Evolutionary conservation across 2,888 invertebrate genomes (phyloP).

Genomic region (Diarsia mendica): DNA sequence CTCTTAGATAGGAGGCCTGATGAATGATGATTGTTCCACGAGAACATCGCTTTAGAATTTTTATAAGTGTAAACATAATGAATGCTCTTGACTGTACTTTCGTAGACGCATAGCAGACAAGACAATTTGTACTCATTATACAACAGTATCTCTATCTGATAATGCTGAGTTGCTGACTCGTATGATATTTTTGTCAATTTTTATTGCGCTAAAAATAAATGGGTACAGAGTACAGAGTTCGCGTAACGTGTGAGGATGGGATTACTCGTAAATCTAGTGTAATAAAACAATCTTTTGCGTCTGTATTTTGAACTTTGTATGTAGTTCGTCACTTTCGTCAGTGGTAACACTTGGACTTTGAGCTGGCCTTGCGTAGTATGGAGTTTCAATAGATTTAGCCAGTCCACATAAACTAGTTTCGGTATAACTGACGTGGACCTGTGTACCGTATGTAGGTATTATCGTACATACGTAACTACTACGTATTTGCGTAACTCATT

Average conservation of each 20-base stretch:
- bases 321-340: background rate
- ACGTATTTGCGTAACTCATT: background rate
- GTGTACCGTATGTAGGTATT: no score
- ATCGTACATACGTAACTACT: background rate
- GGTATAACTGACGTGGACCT: background rate
- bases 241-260: background rate
- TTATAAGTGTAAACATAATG: background rate
- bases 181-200: conserved; percentile 1
- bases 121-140: conserved; percentile 30
- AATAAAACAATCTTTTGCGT: background rate
- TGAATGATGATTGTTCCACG: background rate
- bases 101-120: conserved; percentile 50
- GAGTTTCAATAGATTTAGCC: background rate
- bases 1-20: no score
- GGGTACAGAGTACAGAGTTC: conserved; percentile 13
- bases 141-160: conserved; percentile 30
- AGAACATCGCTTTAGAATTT: background rate
- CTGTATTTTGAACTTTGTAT: background rate
- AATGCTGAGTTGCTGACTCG: conserved; percentile 3
- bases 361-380: background rate
- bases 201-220: conserved; percentile 11
- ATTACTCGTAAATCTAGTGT: background rate
- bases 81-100: conserved; percentile 3
- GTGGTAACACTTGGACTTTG: background rate
- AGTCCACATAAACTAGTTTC: background rate